These are phyloP conservation scores for Argopecten irradians DNA, from an alignment of 1,140 invertebrate genomes.

Conservation along the genomic window DNA sequence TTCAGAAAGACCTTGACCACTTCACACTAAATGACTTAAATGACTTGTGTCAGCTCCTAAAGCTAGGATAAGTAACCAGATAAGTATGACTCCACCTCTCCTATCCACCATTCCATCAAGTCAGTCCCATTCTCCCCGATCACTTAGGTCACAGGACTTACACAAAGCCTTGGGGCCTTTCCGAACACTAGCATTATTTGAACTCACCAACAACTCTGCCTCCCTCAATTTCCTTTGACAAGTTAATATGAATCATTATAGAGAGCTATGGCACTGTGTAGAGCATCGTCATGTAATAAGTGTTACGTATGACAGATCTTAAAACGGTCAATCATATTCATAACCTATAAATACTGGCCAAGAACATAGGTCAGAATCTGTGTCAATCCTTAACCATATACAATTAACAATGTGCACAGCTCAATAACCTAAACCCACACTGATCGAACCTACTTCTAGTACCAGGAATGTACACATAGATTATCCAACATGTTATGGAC, in stretches of 20 bases:
- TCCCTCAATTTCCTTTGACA: not conserved
- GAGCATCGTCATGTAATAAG: not conserved
- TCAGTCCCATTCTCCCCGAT: not conserved
- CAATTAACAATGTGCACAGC: not conserved
- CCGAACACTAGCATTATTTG: not conserved
- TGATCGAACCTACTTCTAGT: not conserved
- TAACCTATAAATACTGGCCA: not conserved
- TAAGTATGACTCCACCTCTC: not conserved
- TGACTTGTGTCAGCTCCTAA: not conserved
- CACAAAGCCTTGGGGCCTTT: not conserved
- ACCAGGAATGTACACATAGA: not conserved
- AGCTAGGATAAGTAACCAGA: not conserved
- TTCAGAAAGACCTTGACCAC: not conserved
- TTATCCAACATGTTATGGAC: not conserved
- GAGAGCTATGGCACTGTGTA: not conserved
- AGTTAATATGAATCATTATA: not conserved
- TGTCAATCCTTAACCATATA: not conserved
- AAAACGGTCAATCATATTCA: not conserved
- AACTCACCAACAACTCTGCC: not conserved
- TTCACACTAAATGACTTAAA: not conserved
- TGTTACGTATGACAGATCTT: not conserved
- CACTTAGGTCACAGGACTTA: not conserved
- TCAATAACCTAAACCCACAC: not conserved
- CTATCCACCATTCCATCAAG: not conserved
- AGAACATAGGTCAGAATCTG: too few species aligned